These are phyloP conservation scores for Mimas tiliae DNA, from an alignment of 2,888 invertebrate species.

Conservation along the genomic window DNA sequence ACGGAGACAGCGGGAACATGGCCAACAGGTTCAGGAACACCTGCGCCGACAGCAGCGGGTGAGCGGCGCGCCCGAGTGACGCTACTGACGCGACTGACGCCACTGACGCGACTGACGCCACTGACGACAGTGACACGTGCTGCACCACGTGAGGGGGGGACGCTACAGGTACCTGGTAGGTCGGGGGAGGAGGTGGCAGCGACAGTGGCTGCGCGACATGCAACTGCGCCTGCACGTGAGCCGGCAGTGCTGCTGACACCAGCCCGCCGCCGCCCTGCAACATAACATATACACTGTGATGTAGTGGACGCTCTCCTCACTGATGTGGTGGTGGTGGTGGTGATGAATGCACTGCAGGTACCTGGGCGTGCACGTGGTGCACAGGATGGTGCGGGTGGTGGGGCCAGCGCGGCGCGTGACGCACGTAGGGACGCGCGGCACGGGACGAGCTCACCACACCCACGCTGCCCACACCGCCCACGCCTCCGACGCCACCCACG, in stretches of 20 bases:
- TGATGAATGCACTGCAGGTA: too few relatives aligned
- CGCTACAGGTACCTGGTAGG: conserved; percentile 61
- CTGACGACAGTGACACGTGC: background rate
- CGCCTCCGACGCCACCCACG: conserved; percentile 49
- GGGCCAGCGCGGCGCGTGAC: conserved; percentile 90
- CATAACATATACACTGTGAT: background rate
- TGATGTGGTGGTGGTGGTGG: conserved; percentile 55
- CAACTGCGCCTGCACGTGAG: conserved; percentile 67
- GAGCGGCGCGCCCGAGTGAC: conserved; percentile 12
- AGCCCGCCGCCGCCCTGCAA: conserved; percentile 65
- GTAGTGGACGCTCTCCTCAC: background rate
- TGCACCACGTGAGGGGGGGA: background rate
- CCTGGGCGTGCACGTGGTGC: conserved; percentile 89
- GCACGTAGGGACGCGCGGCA: conserved; percentile 72
- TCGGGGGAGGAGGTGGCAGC: conserved; percentile 71
- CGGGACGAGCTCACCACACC: conserved; percentile 56
- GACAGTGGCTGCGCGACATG: conserved; percentile 66
- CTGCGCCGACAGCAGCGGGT: conserved; percentile 49
- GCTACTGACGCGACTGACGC: background rate
- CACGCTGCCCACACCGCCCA: conserved; percentile 52
- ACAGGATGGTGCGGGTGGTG: conserved; percentile 87
- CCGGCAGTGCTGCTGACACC: conserved; percentile 66
- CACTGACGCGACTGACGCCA: background rate
- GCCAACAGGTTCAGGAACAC: conserved; percentile 95
- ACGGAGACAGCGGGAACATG: conserved; percentile 95